phyloP scores from a whole-genome alignment of 2,888 invertebrate species.

The Ennomos erosarius region DNA sequence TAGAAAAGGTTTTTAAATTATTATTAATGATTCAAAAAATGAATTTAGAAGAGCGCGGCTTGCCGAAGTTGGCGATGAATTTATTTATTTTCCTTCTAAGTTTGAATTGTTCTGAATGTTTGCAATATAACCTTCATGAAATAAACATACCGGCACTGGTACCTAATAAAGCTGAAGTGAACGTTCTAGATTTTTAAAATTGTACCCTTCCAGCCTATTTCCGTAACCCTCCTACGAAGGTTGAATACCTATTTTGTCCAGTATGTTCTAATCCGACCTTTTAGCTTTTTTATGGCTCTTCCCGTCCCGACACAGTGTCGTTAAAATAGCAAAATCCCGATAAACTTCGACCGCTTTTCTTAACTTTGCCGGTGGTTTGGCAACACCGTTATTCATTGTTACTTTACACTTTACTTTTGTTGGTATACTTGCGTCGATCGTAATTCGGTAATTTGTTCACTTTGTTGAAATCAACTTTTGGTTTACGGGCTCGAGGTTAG shows the following conservation, averaged over 20 bases:
- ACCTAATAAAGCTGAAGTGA: not conserved
- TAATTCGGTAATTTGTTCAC: conserved; percentile 19
- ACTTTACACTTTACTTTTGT: conserved; percentile 4
- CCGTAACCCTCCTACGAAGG: conserved; percentile 14
- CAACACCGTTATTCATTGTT: conserved; percentile 25
- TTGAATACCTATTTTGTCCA: conserved; percentile 37
- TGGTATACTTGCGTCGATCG: conserved; percentile 10
- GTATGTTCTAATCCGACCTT: conserved; percentile 38
- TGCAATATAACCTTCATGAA: too few species aligned
- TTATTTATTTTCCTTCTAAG: too few species aligned
- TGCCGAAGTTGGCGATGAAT: too few species aligned
- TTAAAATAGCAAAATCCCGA: conserved; percentile 40
- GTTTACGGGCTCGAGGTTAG: not conserved
- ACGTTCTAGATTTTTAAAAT: conserved; percentile 5
- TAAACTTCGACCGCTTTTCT: conserved; percentile 40
- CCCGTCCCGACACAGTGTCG: conserved; percentile 31
- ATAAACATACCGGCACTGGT: too few species aligned
- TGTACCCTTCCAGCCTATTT: conserved; percentile 4
- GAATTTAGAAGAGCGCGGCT: too few species aligned
- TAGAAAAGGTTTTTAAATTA: too few species aligned
- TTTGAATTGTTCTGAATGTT: too few species aligned
- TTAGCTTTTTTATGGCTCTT: conserved; percentile 39
- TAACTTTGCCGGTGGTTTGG: conserved; percentile 30
- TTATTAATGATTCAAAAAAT: too few species aligned
- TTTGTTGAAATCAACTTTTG: not conserved